These are phyloP conservation scores for Mesochorus sp. DNA, from an alignment of 2,888 invertebrate species.

Conservation along the genomic window DNA sequence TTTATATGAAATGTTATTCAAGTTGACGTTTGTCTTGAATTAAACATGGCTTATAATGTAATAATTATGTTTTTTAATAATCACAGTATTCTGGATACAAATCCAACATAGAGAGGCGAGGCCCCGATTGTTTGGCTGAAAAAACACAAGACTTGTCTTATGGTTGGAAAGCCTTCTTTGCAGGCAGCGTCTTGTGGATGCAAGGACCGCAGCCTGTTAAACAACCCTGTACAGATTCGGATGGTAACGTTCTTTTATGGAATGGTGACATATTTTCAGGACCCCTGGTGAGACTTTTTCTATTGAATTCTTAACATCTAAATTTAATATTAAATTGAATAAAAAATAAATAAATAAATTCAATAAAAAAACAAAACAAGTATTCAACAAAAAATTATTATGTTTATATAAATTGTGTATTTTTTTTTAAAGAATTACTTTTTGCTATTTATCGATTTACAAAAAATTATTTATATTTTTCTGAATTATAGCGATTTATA, in stretches of 20 bases:
- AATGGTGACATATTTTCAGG: conserved; percentile 94
- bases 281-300: conserved; percentile 77
- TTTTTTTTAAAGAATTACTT: no score
- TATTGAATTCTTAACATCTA: no score
- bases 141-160: conserved; percentile 65
- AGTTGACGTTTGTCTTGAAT: background rate
- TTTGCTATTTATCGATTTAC: no score
- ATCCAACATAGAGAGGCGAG: conserved; percentile 83
- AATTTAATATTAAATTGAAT: no score
- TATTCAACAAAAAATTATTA: no score
- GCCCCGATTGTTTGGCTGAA: conserved; percentile 83
- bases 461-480: no score
- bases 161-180: conserved; percentile 76
- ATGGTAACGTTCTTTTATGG: conserved; percentile 88
- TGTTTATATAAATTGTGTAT: no score
- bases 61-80: conserved; percentile 55
- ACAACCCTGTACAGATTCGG: conserved; percentile 87
- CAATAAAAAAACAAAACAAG: no score
- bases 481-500: no score
- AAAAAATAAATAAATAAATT: no score
- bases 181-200: conserved; percentile 90
- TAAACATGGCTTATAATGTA: conserved; percentile 32
- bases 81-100: conserved; percentile 81
- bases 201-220: conserved; percentile 86
- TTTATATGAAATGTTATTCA: background rate